These are phyloP conservation scores for Nomada fucata DNA, from an alignment of 2,888 invertebrate species.

Conservation along the genomic window DNA sequence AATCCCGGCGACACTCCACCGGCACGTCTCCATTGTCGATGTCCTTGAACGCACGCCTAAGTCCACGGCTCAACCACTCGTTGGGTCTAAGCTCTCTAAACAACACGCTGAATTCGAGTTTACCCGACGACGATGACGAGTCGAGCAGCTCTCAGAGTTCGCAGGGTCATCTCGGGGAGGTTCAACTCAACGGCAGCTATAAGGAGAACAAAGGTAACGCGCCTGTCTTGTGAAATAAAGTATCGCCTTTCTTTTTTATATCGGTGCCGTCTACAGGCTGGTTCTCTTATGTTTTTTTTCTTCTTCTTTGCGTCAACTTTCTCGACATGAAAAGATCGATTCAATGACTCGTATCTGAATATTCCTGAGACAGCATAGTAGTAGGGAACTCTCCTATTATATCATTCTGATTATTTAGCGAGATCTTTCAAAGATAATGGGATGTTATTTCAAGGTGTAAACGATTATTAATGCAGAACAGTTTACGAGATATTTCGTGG, in stretches of 20 bases:
- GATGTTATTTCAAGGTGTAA: too few relatives aligned
- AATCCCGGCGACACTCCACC: constrained; percentile 91
- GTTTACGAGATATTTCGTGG: too few relatives aligned
- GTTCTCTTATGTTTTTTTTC: too few relatives aligned
- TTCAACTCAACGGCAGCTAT: constrained; percentile 86
- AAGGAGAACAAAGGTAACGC: constrained; percentile 86
- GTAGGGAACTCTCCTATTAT: too few relatives aligned
- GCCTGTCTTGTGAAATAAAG: background rate
- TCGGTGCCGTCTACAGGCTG: background rate
- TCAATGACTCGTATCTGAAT: too few relatives aligned
- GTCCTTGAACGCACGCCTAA: constrained; percentile 80
- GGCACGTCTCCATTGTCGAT: constrained; percentile 87
- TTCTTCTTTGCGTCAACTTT: too few relatives aligned
- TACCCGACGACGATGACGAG: constrained; percentile 85
- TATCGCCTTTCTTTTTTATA: too few relatives aligned
- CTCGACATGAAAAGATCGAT: too few relatives aligned
- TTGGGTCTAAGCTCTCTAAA: constrained; percentile 79
- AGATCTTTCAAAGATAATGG: too few relatives aligned
- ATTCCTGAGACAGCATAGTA: too few relatives aligned
- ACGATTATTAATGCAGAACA: too few relatives aligned
- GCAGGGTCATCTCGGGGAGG: constrained; percentile 85
- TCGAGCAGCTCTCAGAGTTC: constrained; percentile 87
- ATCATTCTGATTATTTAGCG: too few relatives aligned
- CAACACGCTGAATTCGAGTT: constrained; percentile 79
- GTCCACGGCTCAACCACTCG: constrained; percentile 81